phyloP scores from a whole-genome alignment of 2,113 vertebrate species.

The Sisor rabdophorus region DNA sequence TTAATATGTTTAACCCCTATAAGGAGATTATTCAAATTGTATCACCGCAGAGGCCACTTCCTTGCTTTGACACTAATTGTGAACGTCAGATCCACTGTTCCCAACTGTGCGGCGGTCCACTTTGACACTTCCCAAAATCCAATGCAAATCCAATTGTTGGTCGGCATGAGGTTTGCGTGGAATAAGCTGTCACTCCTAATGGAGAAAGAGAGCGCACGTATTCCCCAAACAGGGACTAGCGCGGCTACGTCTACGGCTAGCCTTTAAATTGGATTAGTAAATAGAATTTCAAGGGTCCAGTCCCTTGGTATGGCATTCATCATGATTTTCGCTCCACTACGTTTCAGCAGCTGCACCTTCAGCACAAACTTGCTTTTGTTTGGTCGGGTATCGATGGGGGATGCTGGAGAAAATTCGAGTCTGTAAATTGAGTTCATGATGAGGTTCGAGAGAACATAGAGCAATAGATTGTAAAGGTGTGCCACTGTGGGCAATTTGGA shows the following conservation, averaged over 20 bases:
- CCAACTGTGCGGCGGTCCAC: conserved; percentile 60
- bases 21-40: conserved; percentile 64
- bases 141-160: conserved; percentile 72
- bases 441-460: conserved; percentile 52
- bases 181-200: conserved; percentile 72
- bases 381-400: conserved; percentile 41
- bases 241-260: conserved; percentile 57
- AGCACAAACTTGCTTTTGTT: conserved; percentile 12
- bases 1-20: conserved; percentile 55
- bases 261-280: conserved; percentile 70
- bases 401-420: conserved; percentile 17
- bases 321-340: conserved; percentile 65
- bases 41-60: conserved; percentile 39
- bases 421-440: conserved; percentile 51
- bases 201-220: conserved; percentile 57
- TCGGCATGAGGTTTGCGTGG: conserved; percentile 59
- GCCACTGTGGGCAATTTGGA: conserved; percentile 48
- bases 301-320: conserved; percentile 69
- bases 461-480: conserved; percentile 55
- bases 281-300: conserved; percentile 66
- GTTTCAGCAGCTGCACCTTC: conserved; percentile 44
- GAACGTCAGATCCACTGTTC: conserved; percentile 63
- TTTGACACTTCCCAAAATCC: conserved; percentile 73
- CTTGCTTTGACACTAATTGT: conserved; percentile 62
- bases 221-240: conserved; percentile 62